Base-by-base conservation (phyloP, 2,888 invertebrate genomes). In the Beris chalybata region DNA sequence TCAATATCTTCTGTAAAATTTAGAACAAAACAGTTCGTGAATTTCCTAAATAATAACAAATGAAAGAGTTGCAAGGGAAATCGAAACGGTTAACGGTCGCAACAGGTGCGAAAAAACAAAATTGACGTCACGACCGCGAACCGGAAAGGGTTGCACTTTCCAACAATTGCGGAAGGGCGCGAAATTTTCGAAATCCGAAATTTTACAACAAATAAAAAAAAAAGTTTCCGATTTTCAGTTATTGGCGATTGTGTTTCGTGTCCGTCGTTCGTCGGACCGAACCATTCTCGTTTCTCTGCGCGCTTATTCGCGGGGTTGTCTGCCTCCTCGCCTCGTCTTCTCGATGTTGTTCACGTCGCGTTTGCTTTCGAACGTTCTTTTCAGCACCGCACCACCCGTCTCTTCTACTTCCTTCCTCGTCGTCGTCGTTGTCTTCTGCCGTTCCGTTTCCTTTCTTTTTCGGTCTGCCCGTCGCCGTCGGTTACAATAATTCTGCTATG, bases 1-100 rank as follows among this genome's bases (percentile, higher is more conserved):
- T 83, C 83, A 66, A 83, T 83, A 74, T 83, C 83, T 77, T 86
- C 87, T 87, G 78, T 31, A 81, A 66, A 32, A 59, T 48, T n/a
- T 53, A 15, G 22, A 53, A 53, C 9, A 53, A 29, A 48, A 48
- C n/a, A 48, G 3, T 12, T 7, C 38, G 38, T 38, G 9, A 38
- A 38, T 38, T 22, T 22, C 22, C 7, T 54, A 54, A 11, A 32
- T 29, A 54, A n/a, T 22, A 22, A 22, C 1, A 22, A 22, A 38
- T 3, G 38, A 38, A 38, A 22, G 5, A 5, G 38, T 38, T 38
- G 9, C 5, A 5, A 9, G 38, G 7, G 38, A 38, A 38, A 38
- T 38, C 9, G 5, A 3, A 9, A 9, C 38, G 38, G 38, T 38
- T 38, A 38, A 38, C 38, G 38, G 9, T 29, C 29, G 5, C 29